phyloP scores from a whole-genome alignment of 2,888 invertebrate species.

The Ichneumoninae sp. region DNA sequence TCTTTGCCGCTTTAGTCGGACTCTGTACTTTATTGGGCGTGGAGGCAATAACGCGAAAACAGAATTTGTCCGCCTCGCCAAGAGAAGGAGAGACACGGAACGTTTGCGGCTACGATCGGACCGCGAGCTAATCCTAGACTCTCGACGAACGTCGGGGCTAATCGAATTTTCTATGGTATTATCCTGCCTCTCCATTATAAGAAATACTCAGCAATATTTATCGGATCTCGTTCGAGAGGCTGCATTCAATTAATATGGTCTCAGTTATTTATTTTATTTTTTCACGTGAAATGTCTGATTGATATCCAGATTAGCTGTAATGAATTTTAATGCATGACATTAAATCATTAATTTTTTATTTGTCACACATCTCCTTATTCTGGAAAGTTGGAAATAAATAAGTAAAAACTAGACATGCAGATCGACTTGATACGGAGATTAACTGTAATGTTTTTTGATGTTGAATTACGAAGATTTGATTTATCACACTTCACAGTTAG shows the following conservation, averaged over 20 bases:
- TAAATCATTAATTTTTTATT: too few species aligned
- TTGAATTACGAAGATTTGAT: not conserved
- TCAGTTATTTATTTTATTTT: not conserved
- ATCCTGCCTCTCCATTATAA: not conserved
- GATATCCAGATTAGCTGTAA: not conserved
- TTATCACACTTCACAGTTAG: not conserved
- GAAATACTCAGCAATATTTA: constrained; percentile 4
- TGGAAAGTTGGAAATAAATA: too few species aligned
- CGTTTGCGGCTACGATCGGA: constrained; percentile 20
- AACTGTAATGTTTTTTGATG: not conserved
- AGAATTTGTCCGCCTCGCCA: constrained; percentile 21
- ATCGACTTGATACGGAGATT: not conserved
- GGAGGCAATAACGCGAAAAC: constrained; percentile 42
- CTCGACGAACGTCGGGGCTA: not conserved
- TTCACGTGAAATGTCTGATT: not conserved
- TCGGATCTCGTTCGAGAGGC: constrained; percentile 3
- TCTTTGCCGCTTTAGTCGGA: constrained; percentile 41
- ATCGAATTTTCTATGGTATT: constrained; percentile 28
- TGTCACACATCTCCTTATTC: too few species aligned
- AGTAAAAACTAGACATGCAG: too few species aligned
- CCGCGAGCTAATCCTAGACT: constrained; percentile 20
- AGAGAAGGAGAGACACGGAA: constrained; percentile 15
- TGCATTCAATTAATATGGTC: not conserved
- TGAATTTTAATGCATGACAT: too few species aligned
- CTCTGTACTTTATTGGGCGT: constrained; percentile 54